Evolutionary conservation across 2,888 invertebrate species (phyloP), one percentile per base, ranked within the genome.

Genomic region (Brachypalpus laphriformis): DNA sequence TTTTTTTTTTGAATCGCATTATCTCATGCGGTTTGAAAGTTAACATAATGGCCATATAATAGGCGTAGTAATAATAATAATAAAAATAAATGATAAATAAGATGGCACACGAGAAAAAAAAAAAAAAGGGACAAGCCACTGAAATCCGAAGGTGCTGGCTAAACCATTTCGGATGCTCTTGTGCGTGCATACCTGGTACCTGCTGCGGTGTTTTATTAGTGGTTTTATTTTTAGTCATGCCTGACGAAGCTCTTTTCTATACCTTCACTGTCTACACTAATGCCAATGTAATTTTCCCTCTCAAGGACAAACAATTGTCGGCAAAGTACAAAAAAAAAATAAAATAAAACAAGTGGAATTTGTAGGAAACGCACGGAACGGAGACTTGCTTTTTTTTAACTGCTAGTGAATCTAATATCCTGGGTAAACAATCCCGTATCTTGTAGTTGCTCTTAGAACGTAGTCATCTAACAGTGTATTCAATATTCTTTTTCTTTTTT

Each of bases 171-270:
- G 20, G 47, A 20, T 47, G 47, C 8, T n/a, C 0, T 20, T 9
- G 37, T n/a, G 14, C 3, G n/a, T n/a, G n/a, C n/a, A n/a, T n/a
- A n/a, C n/a, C n/a, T n/a, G n/a, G n/a, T 66, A 18, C 31, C 37
- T 56, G 70, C 11, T 54, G 77, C 16, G 20, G 25, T 65, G 18
- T 65, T 20, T 65, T 34, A 61, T 34, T 25, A 28, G 37, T 42
- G 72, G 59, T 74, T 80, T 80, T 66, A 16, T 42, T 66, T 66
- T 49, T 34, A 63, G 57, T 59, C 51, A 72, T 42, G 49, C 57
- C 34, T 25, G 65, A 37, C 47, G 34, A 51, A 25, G 25, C 16
- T 59, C 20, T 57, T 47, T 42, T 42, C 31, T 22, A 45, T 34
- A 22, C 45, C 22, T 11, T 22, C 7, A 37, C 37, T 1, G 22